Evolutionary conservation across 2,113 vertebrate species (phyloP).

Genomic region (Thunnus maccoyii): DNA sequence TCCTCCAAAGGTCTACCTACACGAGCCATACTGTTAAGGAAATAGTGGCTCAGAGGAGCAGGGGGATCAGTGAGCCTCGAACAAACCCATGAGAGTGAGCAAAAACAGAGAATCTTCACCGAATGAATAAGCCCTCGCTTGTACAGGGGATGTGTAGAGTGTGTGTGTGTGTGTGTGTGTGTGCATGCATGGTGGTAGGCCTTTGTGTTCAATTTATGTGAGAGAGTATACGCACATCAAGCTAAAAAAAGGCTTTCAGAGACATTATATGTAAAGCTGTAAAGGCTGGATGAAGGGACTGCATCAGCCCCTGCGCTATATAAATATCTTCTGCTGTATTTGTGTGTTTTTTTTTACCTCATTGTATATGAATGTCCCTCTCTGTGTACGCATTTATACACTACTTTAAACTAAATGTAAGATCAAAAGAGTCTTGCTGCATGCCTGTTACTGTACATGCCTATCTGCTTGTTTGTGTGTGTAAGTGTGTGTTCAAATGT

Average conservation of each 20-base stretch:
- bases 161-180: not conserved
- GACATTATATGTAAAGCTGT: conserved; percentile 16
- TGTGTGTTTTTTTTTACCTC: not conserved
- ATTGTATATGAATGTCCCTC: not conserved
- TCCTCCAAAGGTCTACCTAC: conserved; percentile 50
- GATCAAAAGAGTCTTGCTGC: not conserved
- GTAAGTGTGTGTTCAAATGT: conserved; percentile 17
- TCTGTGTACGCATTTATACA: not conserved
- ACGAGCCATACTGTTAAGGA: conserved; percentile 47
- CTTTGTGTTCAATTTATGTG: conserved; percentile 17
- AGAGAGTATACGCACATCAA: not conserved
- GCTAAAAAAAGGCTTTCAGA: conserved; percentile 19
- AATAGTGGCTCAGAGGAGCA: conserved; percentile 48
- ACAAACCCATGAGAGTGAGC: conserved; percentile 38
- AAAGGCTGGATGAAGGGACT: not conserved
- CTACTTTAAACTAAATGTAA: conserved; percentile 10
- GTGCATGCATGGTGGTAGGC: not conserved
- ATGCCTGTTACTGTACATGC: not conserved
- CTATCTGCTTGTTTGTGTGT: conserved; percentile 13
- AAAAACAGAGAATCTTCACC: conserved; percentile 38
- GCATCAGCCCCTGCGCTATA: not conserved
- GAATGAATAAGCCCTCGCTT: conserved; percentile 1
- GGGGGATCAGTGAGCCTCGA: conserved; percentile 51
- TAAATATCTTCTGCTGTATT: not conserved
- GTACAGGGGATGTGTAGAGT: not conserved